Evolutionary conservation across 2,888 invertebrate species (phyloP), one percentile per base, ranked within the genome.

Genomic region (Sphaerophoria rueppellii): DNA sequence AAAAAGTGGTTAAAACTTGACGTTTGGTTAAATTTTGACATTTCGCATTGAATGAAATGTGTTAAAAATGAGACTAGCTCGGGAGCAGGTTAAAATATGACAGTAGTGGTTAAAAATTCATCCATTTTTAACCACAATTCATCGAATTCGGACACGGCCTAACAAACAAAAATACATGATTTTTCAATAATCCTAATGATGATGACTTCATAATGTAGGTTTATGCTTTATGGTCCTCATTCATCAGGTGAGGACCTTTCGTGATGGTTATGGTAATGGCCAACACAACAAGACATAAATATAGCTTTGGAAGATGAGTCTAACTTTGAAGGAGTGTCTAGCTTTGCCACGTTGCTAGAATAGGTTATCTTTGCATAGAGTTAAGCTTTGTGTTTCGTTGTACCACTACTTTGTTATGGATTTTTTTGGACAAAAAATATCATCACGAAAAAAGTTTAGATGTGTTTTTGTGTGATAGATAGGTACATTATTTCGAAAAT

Each of bases 111-210:
- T n/a, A n/a, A n/a, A n/a, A n/a, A n/a, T n/a, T n/a, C n/a, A n/a
- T n/a, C n/a, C n/a, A n/a, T n/a, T n/a, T n/a, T n/a, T n/a, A n/a
- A n/a, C n/a, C n/a, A n/a, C n/a, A n/a, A n/a, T n/a, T n/a, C n/a
- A n/a, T n/a, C n/a, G n/a, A n/a, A n/a, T n/a, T n/a, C n/a, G n/a
- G n/a, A n/a, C n/a, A n/a, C n/a, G n/a, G n/a, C n/a, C n/a, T n/a
- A 75, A 81, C 85, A 85, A 85, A 85, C 85, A 85, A 72, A 85
- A 81, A 81, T 81, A 85, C 85, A 85, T 85, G 85, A 85, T 81
- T 85, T 85, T 85, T 85, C 85, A 85, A 85, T 85, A 85, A 85
- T 85, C 81, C 81, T 85, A 85, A 85, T 85, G 85, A 85, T 85
- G 85, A 85, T 85, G 73, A 81, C 81, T 80, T 52, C 75, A 72